Evolutionary conservation across 1,140 invertebrate species (phyloP), one percentile per base, ranked within the genome.

Genomic region (Thereuonema tuberculata): DNA sequence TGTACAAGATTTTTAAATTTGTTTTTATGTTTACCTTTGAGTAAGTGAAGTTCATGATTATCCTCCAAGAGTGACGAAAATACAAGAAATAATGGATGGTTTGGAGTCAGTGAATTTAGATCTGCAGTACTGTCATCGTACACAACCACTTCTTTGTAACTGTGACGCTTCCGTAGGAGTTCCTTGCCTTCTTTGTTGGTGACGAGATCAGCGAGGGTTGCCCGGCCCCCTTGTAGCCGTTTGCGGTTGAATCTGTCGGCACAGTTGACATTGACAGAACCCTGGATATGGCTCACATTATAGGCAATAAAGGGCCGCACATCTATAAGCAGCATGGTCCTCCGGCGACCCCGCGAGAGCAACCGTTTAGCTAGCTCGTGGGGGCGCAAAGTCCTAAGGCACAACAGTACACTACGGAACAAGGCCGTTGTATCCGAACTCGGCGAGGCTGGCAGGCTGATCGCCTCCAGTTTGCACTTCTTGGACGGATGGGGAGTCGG

Each of bases 21-120:
- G n/a, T n/a, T n/a, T n/a, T n/a, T n/a, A n/a, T n/a, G n/a, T 82
- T 85, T 69, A 87, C 86, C 86, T 68, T 83, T 73, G 29, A 88
- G 75, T 48, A 87, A 74, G 25, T 78, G 75, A 1, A 84, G 84
- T 61, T 84, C 80, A 62, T 81, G 75, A 64, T 85, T 81, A 63
- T 87, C 84, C 56, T 85, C 82, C 14, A 84, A 75, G 25, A 88
- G 74, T 1, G 83, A 79, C 17, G 77, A 76, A 9, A 87, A 71
- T 2, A 87, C 82, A 46, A 85, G 74, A 62, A 82, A 80, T 53
- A 87, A 68, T 1, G 84, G 83, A 71, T 83, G 68, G 77, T 65
- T 76, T 70, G 28, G 72, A 74, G 47, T 86, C 84, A 66, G 86
- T 84, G 68, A 86, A 69, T 56, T 64, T 14, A 52, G 57, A 28